Evolutionary conservation across 2,888 invertebrate species (phyloP), one percentile per base, ranked within the genome.

Genomic region (Scrobipalpa atriplicella): DNA sequence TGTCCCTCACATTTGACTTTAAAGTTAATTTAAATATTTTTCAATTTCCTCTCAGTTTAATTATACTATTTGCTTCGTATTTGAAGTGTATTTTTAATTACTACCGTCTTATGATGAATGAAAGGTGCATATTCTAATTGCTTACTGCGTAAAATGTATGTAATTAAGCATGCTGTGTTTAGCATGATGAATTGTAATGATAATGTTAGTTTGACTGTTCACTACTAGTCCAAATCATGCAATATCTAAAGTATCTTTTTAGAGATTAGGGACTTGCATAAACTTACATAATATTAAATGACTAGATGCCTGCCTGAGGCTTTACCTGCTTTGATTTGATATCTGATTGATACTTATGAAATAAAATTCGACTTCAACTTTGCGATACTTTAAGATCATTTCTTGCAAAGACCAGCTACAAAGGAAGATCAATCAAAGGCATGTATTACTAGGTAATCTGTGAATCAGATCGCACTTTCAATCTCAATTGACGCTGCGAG

Each of bases 121-220:
- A 52, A 52, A 52, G 52, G 52, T 52, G 52, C 19, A 19, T 52
- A 47, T 47, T 47, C 18, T 52, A 52, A 52, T 52, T 52, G 29
- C 29, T 5, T 5, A 19, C 52, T 19, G n/a, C n/a, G 52, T 52
- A 52, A 52, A 16, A 8, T 16, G 9, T 5, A 9, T 52, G 19
- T 52, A 52, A 52, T 52, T 52, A 52, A 18, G 18, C 52, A 52
- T 16, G 52, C 18, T 52, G 21, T n/a, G 51, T 51, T n/a, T 51
- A n/a, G 51, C 52, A 16, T 52, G 52, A 7, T 52, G n/a, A 47
- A 47, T 47, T 19, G 52, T 52, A 52, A 52, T 19, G 19, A 52
- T 13, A 16, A 52, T 13, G n/a, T 19, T n/a, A n/a, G n/a, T n/a
- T 52, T 19, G 52, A 19, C 16, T 21, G 52, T 10, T 19, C 11